Conservation (phyloP, 1,140 invertebrate species). For the Drosophila mauritiana region DNA sequence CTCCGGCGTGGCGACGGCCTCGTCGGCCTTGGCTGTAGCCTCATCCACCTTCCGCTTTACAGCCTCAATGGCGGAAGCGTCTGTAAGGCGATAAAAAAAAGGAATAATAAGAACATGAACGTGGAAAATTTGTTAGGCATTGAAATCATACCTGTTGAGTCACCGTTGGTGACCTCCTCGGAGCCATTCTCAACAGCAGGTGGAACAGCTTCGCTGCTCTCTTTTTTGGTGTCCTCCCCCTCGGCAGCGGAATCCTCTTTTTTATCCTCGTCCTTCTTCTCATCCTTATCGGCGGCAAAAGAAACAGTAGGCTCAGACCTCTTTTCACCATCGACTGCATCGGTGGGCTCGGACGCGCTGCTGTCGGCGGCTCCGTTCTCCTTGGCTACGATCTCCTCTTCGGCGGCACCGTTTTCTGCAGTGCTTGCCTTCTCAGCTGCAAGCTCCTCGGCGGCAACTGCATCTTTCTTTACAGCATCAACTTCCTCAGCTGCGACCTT, state of each 20-base stretch:
- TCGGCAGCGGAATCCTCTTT: constrained; percentile 50
- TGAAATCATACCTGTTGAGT: constrained; percentile 75
- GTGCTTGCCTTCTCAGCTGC: constrained; percentile 60
- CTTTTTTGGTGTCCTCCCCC: constrained; percentile 68
- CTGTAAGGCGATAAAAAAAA: constrained; percentile 27
- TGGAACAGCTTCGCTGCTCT: constrained; percentile 61
- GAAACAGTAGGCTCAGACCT: constrained; percentile 34
- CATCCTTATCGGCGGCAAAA: constrained; percentile 45
- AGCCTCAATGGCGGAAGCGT: constrained; percentile 74
- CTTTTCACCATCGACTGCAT: constrained; percentile 46
- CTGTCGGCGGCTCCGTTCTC: constrained; percentile 59
- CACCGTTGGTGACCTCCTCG: constrained; percentile 77
- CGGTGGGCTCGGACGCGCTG: constrained; percentile 38
- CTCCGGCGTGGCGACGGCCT: constrained; percentile 79
- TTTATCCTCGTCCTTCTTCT: constrained; percentile 55
- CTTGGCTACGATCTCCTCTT: constrained; percentile 59
- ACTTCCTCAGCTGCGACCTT: constrained; percentile 80
- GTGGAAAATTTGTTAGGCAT: no score
- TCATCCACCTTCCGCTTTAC: constrained; percentile 83
- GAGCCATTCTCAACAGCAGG: constrained; percentile 68
- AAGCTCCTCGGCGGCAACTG: constrained; percentile 60
- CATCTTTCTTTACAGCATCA: constrained; percentile 79
- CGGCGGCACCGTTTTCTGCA: constrained; percentile 71
- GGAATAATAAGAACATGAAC: background rate
- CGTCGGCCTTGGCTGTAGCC: constrained; percentile 68